Conservation (phyloP, 1,140 invertebrate species). For the Antheraea mylitta region DNA sequence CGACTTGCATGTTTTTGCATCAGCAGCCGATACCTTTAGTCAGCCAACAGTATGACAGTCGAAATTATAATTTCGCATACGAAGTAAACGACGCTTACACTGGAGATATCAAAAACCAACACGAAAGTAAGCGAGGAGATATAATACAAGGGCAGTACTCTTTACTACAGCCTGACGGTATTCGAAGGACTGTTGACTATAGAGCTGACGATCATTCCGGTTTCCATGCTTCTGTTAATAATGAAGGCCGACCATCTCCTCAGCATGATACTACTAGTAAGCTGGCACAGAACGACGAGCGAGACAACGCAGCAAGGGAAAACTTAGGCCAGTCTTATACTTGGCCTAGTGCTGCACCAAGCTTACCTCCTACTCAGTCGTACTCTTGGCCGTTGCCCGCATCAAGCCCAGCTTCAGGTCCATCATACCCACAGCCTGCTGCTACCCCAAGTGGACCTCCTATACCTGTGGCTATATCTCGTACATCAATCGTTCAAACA, state of each 20-base stretch:
- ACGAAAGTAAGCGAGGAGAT: conserved; percentile 79
- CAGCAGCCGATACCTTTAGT: conserved; percentile 42
- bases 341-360: background rate
- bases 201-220: conserved; percentile 70
- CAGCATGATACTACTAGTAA: background rate
- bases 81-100: conserved; percentile 82
- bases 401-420: background rate
- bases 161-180: conserved; percentile 83
- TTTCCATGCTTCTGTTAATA: conserved; percentile 59
- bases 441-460: conserved; percentile 19
- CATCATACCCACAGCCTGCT: conserved; percentile 5
- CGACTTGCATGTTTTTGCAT: conserved; percentile 53
- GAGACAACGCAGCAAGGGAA: conserved; percentile 31
- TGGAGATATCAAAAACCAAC: conserved; percentile 74
- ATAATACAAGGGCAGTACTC: conserved; percentile 83
- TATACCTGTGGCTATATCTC: conserved; percentile 42
- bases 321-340: conserved; percentile 16
- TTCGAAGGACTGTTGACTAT: conserved; percentile 83
- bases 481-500: conserved; percentile 46
- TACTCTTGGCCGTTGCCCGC: background rate
- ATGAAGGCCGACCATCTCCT: conserved; percentile 35
- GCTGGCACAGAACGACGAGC: conserved; percentile 21
- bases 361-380: background rate
- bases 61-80: conserved; percentile 82
- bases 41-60: conserved; percentile 35